A percentile compares a stretch with the other conserved stretches of the same genome.
These are phyloP conservation scores for Sebastes iracundus DNA, from an alignment of 2,797 vertebrate species.

Conservation along the genomic window DNA sequence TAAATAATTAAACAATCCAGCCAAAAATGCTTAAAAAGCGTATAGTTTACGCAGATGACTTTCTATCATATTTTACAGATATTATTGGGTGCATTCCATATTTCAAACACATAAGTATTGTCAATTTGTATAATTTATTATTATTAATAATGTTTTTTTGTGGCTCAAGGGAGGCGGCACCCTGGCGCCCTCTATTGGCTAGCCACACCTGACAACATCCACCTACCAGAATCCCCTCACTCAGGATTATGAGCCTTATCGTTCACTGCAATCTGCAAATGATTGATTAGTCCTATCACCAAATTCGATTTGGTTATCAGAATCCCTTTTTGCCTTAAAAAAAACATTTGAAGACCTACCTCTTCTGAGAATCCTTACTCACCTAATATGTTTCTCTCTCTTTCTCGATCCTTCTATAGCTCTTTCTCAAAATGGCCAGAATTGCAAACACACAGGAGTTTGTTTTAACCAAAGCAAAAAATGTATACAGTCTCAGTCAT, in stretches of 20 bases:
- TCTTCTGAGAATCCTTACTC: background rate
- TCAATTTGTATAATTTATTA: no score
- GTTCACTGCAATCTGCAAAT: background rate
- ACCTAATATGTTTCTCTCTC: background rate
- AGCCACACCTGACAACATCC: background rate
- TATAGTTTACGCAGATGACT: no score
- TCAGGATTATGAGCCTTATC: background rate
- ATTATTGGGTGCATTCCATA: no score
- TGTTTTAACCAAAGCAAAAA: background rate
- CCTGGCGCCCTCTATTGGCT: no score
- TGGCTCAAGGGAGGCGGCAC: no score
- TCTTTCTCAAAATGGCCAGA: background rate
- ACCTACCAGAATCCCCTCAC: background rate
- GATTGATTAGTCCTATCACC: background rate
- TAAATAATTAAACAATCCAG: no score
- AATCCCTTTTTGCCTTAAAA: background rate
- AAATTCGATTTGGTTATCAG: background rate
- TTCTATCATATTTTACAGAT: no score
- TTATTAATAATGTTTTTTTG: no score
- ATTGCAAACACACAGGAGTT: background rate
- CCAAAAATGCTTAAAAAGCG: no score
- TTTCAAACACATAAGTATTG: no score
- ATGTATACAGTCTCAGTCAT: background rate
- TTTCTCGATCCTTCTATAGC: background rate
- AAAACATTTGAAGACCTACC: background rate